Percentiles rank a stretch among this genome's conserved stretches.
phyloP scores from a whole-genome alignment of 2,113 vertebrate species.

The Strix uralensis region DNA sequence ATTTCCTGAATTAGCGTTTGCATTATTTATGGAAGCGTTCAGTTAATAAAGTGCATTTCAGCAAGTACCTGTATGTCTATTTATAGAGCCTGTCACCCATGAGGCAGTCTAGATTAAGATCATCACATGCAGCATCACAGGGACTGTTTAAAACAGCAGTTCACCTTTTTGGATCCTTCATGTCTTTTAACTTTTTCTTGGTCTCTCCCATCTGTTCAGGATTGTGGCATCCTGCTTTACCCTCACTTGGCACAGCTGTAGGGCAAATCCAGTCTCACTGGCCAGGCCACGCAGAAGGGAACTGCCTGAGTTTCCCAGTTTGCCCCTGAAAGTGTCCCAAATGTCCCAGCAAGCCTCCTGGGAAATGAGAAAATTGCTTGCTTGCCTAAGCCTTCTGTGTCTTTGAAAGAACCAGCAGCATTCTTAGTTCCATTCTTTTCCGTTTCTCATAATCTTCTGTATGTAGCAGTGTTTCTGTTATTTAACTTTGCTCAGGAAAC shows the following conservation, averaged over 20 bases:
- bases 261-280: accelerated
- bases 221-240: accelerated
- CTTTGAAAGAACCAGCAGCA: background rate
- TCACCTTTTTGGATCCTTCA: background rate
- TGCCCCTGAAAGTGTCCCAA: background rate
- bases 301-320: background rate
- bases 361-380: background rate
- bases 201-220: background rate
- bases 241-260: background rate
- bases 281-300: background rate
- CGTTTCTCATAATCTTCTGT: background rate
- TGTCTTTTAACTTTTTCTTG: background rate
- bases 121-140: background rate
- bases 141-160: background rate
- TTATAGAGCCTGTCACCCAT: background rate
- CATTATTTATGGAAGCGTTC: conserved; percentile 14
- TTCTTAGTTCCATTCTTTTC: background rate
- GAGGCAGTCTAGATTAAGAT: background rate
- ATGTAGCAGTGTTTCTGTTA: background rate
- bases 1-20: background rate
- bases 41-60: background rate
- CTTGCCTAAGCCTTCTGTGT: background rate
- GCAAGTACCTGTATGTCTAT: conserved; percentile 5
- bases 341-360: background rate
- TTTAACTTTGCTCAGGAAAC: background rate